These are phyloP conservation scores for Misgurnus mizolepis DNA, from an alignment of 2,113 vertebrate genomes.

Conservation along the genomic window DNA sequence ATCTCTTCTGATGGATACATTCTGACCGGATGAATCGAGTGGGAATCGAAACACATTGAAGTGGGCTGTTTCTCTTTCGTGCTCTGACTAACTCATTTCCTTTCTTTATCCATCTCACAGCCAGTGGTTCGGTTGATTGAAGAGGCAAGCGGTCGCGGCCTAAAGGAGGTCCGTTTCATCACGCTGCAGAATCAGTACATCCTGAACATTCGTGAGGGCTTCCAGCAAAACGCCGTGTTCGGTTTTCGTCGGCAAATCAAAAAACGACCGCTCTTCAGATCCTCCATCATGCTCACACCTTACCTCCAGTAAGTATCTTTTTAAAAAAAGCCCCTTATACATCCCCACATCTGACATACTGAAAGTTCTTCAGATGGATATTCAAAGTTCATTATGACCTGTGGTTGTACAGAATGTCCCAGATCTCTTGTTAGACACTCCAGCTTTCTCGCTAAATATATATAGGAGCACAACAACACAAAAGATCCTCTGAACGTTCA, in stretches of 20 bases:
- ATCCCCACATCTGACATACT: neutral
- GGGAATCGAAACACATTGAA: conserved; percentile 31
- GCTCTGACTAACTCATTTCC: neutral
- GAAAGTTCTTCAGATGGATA: conserved; percentile 54
- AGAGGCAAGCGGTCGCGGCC: conserved; percentile 87
- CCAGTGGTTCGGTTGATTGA: conserved; percentile 93
- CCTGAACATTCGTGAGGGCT: conserved; percentile 90
- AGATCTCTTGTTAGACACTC: conserved; percentile 44
- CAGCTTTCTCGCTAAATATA: conserved; percentile 47
- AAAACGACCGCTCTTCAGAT: conserved; percentile 89
- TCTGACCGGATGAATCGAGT: conserved; percentile 40
- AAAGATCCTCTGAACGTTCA: neutral
- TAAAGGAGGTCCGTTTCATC: conserved; percentile 95
- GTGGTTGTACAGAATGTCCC: neutral
- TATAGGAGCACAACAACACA: neutral
- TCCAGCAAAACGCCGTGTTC: conserved; percentile 88
- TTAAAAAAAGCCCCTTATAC: neutral
- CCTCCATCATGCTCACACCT: conserved; percentile 85
- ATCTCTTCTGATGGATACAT: conserved; percentile 42
- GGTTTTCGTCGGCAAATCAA: conserved; percentile 94
- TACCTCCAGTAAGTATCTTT: conserved; percentile 86
- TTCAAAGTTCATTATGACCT: neutral
- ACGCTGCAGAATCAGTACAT: conserved; percentile 97
- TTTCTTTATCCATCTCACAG: conserved; percentile 63
- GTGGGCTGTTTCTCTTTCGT: conserved; percentile 1